Percentiles rank a stretch among this genome's conserved stretches.
Conservation (phyloP, 2,888 invertebrate species). For the Ophion costatus region DNA sequence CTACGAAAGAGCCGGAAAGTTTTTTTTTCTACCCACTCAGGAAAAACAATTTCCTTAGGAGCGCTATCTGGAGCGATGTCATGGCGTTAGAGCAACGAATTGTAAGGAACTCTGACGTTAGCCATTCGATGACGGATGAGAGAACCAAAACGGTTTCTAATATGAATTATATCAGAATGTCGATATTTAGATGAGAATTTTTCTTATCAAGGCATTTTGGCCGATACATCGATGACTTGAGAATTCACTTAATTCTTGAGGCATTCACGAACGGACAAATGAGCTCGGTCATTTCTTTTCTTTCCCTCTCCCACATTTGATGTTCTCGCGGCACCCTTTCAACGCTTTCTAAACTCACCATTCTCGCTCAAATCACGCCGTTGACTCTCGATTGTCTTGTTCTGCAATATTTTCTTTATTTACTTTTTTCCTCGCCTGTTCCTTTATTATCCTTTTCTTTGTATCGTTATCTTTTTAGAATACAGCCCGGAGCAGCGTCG, state of each 20-base stretch:
- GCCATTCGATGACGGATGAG: too few relatives aligned
- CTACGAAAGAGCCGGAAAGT: too few relatives aligned
- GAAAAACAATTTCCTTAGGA: too few relatives aligned
- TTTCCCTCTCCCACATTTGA: constrained; percentile 16
- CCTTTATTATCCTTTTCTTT: constrained; percentile 28
- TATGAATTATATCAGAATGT: not conserved
- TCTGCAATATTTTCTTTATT: constrained; percentile 18
- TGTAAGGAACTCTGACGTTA: too few relatives aligned
- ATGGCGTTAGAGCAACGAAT: too few relatives aligned
- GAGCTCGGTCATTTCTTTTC: constrained; percentile 24
- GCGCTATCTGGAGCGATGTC: too few relatives aligned
- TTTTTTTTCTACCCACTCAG: too few relatives aligned
- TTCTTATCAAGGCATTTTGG: not conserved
- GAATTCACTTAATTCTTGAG: constrained; percentile 21
- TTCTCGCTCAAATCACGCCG: constrained; percentile 45
- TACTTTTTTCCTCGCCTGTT: constrained; percentile 17
- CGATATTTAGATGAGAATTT: not conserved
- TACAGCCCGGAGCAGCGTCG: constrained; percentile 86
- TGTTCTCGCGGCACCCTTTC: constrained; percentile 62
- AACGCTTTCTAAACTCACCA: constrained; percentile 69
- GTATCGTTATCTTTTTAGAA: constrained; percentile 82
- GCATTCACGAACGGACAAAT: constrained; percentile 12
- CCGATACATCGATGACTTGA: constrained; percentile 3
- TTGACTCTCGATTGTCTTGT: constrained; percentile 50
- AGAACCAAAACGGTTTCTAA: too few relatives aligned